Evolutionary conservation across 2,797 vertebrate species (phyloP), one percentile per base, ranked within the genome.

Genomic region (Ceryle rudis): DNA sequence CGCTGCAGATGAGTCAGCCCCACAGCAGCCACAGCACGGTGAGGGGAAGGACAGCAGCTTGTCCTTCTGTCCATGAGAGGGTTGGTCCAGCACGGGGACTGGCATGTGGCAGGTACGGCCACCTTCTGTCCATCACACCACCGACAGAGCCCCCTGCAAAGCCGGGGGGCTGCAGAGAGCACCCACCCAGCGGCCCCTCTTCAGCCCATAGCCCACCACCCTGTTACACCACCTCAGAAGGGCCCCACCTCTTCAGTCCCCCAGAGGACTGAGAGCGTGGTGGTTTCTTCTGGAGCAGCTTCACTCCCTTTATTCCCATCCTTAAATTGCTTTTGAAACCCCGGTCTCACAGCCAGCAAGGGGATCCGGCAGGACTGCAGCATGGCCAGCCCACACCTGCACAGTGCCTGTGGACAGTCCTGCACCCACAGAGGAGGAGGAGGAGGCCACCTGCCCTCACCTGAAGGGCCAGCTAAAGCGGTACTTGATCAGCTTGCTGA

Each of bases 381-480:
- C 42, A 21, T 0, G 23, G 84, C 51, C 33, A 52, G 2, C 44
- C 81, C 72, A 52, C 26, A 22, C 15, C 19, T 7, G 9, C 13
- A 19, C 25, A 5, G 5, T 14, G 51, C 58, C 79, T 14, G 29
- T 0, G 0, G n/a, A 21, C 41, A 79, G 73, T 44, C 61, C 77
- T 67, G 42, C 0, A 12, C 73, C 71, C 39, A 4, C 2, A 0
- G 37, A 39, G 12, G 14, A 25, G 22, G 14, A 22, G 15, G 29
- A 22, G 18, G 16, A 22, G 13, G 31, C 31, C 69, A 19, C 47
- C 44, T 51, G 65, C 49, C 74, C 98, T 98, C 97, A 99, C 99
- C 99, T 99, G 98, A 99, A 99, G 42, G 99, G 99, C 99, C 99
- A 99, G 96, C 99, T 99, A 97, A 99, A 99, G 84, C 99, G 98